Conservation (phyloP, 2,113 vertebrate species). For the Arizona elegans region DNA sequence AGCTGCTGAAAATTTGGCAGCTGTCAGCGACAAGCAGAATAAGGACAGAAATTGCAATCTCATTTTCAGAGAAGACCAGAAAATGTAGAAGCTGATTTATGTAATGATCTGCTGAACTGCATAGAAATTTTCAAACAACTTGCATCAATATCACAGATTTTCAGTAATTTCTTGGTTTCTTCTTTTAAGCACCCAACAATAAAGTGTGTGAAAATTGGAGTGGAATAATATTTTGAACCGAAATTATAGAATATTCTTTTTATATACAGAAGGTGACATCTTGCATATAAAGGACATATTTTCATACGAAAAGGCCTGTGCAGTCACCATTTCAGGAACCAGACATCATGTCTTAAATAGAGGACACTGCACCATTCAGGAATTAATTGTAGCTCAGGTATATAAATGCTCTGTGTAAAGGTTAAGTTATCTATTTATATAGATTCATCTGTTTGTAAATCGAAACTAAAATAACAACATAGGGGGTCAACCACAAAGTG, state of each 20-base stretch:
- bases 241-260: fast-evolving
- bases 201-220: constrained; percentile 32
- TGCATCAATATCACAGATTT: background rate
- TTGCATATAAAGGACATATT: background rate
- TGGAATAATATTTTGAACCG: background rate
- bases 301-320: background rate
- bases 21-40: background rate
- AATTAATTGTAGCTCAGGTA: background rate
- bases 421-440: background rate
- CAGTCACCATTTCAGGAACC: background rate
- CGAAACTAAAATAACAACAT: background rate
- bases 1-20: background rate
- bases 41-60: constrained; percentile 24
- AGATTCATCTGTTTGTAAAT: background rate
- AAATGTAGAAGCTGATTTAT: background rate
- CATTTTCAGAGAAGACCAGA: background rate
- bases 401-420: background rate
- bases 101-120: background rate
- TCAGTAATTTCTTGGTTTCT: constrained; percentile 18
- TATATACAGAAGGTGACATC: background rate
- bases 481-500: background rate
- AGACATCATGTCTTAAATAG: background rate
- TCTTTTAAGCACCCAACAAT: constrained; percentile 44
- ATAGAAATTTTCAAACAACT: background rate
- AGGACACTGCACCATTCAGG: background rate